phyloP scores from a whole-genome alignment of 2,113 vertebrate species.

The Hyperopisus bebe region DNA sequence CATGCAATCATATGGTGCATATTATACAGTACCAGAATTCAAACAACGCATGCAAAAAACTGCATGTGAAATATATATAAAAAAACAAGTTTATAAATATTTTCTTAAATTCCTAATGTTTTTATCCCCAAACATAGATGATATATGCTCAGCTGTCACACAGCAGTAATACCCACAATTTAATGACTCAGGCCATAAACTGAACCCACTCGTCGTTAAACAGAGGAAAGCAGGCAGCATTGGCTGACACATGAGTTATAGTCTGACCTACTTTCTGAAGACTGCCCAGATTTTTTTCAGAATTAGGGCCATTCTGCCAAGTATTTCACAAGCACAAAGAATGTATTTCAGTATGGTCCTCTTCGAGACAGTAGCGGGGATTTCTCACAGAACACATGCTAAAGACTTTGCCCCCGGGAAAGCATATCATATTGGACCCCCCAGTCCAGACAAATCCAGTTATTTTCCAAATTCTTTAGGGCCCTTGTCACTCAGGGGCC shows the following conservation, averaged over 20 bases:
- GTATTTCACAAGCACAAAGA: background rate
- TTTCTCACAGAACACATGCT: background rate
- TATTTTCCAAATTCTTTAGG: too few relatives aligned
- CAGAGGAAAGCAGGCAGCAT: background rate
- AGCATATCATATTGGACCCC: too few relatives aligned
- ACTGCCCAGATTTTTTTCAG: background rate
- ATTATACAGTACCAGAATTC: background rate
- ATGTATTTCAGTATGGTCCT: background rate
- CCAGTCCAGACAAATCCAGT: too few relatives aligned
- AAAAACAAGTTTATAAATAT: background rate
- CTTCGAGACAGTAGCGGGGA: background rate
- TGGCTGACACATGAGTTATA: background rate
- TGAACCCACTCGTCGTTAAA: background rate
- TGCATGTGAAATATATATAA: background rate
- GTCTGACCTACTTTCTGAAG: background rate
- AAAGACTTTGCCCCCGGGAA: too few relatives aligned
- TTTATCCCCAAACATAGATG: background rate
- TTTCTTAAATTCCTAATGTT: background rate
- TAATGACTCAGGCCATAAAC: conserved; percentile 8
- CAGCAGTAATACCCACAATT: background rate
- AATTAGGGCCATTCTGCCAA: background rate
- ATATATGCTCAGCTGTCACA: background rate
- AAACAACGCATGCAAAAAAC: background rate
- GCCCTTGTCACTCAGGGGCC: too few relatives aligned
- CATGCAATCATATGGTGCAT: background rate